Conservation (phyloP, 2,797 vertebrate species). For the Limosa lapponica region DNA sequence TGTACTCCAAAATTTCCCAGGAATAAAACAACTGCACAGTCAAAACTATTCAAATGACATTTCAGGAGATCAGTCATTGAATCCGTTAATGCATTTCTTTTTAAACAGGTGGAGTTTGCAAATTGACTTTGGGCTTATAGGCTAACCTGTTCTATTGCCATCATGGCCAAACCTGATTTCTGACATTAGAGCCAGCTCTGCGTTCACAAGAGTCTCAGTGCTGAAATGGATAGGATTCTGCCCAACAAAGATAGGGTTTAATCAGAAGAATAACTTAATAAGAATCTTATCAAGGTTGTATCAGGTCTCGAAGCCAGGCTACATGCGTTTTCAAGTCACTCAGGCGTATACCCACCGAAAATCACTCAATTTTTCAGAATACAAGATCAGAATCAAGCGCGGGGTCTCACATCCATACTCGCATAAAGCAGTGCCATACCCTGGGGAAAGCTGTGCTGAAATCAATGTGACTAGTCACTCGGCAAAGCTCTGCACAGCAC, state of each 20-base stretch:
- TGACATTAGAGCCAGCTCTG: neutral
- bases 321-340: neutral
- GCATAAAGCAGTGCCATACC: neutral
- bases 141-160: neutral
- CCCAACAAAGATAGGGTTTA: neutral
- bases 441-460: neutral
- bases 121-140: conserved; percentile 5
- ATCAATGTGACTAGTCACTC: neutral
- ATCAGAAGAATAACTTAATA: neutral
- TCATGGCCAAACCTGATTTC: neutral
- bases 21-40: conserved; percentile 2
- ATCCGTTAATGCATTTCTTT: conserved; percentile 19
- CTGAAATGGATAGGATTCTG: neutral
- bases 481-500: neutral
- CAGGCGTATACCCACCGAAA: neutral
- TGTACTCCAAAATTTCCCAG: conserved; percentile 39
- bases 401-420: neutral
- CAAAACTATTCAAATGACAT: conserved; percentile 55
- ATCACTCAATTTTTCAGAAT: neutral
- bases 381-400: neutral
- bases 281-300: neutral
- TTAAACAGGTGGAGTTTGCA: neutral
- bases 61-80: conserved; percentile 17
- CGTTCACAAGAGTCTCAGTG: neutral
- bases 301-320: neutral